Base-by-base conservation (phyloP, 2,888 invertebrate genomes). In the Tipula helvola region DNA sequence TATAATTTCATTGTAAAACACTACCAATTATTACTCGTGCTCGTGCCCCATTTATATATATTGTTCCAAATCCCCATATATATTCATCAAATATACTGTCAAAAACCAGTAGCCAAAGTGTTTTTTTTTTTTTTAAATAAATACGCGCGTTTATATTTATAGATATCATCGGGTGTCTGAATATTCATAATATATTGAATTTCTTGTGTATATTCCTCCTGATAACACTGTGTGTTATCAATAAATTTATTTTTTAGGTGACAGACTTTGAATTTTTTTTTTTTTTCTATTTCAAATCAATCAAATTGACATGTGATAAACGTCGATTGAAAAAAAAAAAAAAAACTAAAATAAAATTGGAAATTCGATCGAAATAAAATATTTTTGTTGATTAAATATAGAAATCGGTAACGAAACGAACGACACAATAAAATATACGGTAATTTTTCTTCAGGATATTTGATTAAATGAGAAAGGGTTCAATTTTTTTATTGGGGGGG, bases 61-160 rank as follows among this genome's bases (percentile, higher is more conserved):
- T 5, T 57, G n/a, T 39, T 39, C 16, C 52, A 5, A 57, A 57
- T n/a, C 52, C 52, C 52, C 28, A 28, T 18, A 71, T 71, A 28
- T 0, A 12, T 71, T 3, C 10, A 16, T 57, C 5, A n/a, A 2
- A 71, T 3, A 71, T 3, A 71, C 71, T 71, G 12, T 10, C 10
- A 71, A 71, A 71, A 71, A 71, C 71, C 71, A 71, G 71, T 71
- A 71, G 71, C 71, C 71, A 71, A 71, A 71, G 71, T 71, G 71
- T 71, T 71, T 71, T 18, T 71, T 71, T 16, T 1, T 71, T n/a
- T 52, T 4, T 52, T 16, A 16, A 16, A 28, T 71, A 71, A 71
- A 71, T 28, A 71, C 71, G 7, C 71, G 28, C 28, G 10, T 71
- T 71, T 28, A 71, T 18, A 57, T 71, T 71, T 71, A 71, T 28